A percentile compares a stretch with the other conserved stretches of the same genome.
Evolutionary conservation across 2,888 invertebrate genomes (phyloP).

Genomic region (Melinaea marsaeus): DNA sequence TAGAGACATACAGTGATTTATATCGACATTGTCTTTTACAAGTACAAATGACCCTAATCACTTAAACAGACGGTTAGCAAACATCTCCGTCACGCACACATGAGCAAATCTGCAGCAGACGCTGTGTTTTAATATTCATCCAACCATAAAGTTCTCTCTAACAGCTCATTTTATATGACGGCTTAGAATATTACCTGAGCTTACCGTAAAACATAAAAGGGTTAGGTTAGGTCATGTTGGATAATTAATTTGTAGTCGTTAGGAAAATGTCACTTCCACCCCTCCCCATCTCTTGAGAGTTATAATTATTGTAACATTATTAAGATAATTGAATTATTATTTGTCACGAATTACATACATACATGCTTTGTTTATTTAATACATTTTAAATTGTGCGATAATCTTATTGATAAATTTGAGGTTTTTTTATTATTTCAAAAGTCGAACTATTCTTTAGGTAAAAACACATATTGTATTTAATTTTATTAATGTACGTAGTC

Average conservation of each 20-base stretch:
- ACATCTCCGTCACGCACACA: background rate
- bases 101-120: slow-evolving; percentile 3
- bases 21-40: too few relatives aligned
- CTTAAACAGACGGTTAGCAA: too few relatives aligned
- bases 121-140: slow-evolving; percentile 12
- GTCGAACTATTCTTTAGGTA: too few relatives aligned
- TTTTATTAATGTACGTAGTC: too few relatives aligned
- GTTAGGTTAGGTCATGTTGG: slow-evolving; percentile 37
- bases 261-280: slow-evolving; percentile 30
- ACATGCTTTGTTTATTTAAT: too few relatives aligned
- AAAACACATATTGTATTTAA: too few relatives aligned
- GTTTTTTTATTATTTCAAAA: too few relatives aligned
- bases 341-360: slow-evolving; percentile 18
- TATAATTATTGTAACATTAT: slow-evolving; percentile 21
- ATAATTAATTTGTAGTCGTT: slow-evolving; percentile 37
- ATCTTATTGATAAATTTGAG: too few relatives aligned
- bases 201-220: slow-evolving; percentile 32
- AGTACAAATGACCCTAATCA: too few relatives aligned
- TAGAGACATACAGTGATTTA: too few relatives aligned
- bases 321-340: slow-evolving; percentile 11
- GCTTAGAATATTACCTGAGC: slow-evolving; percentile 20
- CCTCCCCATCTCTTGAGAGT: slow-evolving; percentile 19
- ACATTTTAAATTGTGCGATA: too few relatives aligned
- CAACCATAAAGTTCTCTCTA: slow-evolving; percentile 16
- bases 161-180: slow-evolving; percentile 22